Conservation (phyloP, 2,888 invertebrate genomes). For the Leptopilina drosophilae region DNA sequence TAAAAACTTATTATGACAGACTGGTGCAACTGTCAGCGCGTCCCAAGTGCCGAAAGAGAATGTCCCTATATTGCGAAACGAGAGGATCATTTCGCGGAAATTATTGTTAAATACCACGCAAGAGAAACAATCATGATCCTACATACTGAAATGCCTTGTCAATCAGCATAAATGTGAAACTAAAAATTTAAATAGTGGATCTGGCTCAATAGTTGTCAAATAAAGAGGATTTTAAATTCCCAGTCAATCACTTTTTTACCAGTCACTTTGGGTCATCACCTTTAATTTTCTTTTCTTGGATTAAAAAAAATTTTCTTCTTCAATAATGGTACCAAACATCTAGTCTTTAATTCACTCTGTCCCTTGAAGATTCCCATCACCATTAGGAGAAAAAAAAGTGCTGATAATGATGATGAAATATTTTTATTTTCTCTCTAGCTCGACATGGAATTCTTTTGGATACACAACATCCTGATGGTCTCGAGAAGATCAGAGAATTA, state of each 20-base stretch:
- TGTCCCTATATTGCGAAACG: conserved; percentile 44
- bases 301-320: conserved; percentile 42
- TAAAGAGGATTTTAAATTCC: conserved; percentile 13
- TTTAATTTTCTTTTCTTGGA: conserved; percentile 2
- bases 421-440: conserved; percentile 77
- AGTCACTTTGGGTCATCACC: conserved; percentile 42
- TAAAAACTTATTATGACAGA: conserved; percentile 28
- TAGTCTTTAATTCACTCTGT: conserved; percentile 39
- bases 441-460: conserved; percentile 91
- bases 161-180: conserved; percentile 28
- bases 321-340: conserved; percentile 48
- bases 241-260: conserved; percentile 12
- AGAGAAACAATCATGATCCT: conserved; percentile 51
- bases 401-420: conserved; percentile 10
- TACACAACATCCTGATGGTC: conserved; percentile 94
- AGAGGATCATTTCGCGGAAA: conserved; percentile 52
- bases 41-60: conserved; percentile 27
- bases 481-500: conserved; percentile 92
- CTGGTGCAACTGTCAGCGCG: conserved; percentile 26
- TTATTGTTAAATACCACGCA: conserved; percentile 48
- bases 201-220: conserved; percentile 38
- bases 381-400: background rate
- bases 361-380: conserved; percentile 17
- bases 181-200: background rate
- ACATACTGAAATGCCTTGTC: conserved; percentile 35